These are phyloP conservation scores for Macaria liturata DNA, from an alignment of 2,888 invertebrate species.

Conservation along the genomic window DNA sequence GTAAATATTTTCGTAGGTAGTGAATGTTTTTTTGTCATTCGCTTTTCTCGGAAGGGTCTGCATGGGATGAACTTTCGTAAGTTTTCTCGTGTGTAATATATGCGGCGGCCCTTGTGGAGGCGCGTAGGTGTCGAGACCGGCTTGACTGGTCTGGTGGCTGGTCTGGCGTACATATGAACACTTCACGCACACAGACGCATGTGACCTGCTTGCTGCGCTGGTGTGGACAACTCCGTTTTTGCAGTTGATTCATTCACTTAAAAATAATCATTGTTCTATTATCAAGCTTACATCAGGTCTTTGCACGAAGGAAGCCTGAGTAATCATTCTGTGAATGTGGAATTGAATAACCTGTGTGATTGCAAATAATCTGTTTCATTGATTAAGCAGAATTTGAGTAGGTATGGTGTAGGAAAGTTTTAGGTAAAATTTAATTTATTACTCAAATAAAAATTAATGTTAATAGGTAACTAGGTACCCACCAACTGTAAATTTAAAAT, in stretches of 20 bases:
- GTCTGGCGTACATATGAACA: constrained; percentile 41
- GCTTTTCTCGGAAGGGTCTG: constrained; percentile 11
- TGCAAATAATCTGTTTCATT: background rate
- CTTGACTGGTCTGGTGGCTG: constrained; percentile 51
- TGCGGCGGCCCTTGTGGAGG: constrained; percentile 48
- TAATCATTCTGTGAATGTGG: constrained; percentile 14
- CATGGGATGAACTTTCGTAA: constrained; percentile 28
- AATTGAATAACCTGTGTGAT: background rate
- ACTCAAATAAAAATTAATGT: no score
- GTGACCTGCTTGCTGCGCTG: constrained; percentile 35
- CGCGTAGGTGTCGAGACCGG: constrained; percentile 75
- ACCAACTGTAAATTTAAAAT: no score
- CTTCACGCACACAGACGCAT: constrained; percentile 51
- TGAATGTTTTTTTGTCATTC: constrained; percentile 14
- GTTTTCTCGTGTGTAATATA: constrained; percentile 43
- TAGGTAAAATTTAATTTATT: no score
- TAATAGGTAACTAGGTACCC: no score
- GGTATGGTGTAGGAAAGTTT: background rate
- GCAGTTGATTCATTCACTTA: constrained; percentile 55
- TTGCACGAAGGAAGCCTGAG: constrained; percentile 16
- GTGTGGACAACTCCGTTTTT: constrained; percentile 48
- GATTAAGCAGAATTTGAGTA: background rate
- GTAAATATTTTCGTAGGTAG: no score
- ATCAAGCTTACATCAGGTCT: constrained; percentile 27
- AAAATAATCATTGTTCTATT: constrained; percentile 32